Base-by-base conservation (phyloP, 2,113 vertebrate genomes). In the Potamarius usumacintae region DNA sequence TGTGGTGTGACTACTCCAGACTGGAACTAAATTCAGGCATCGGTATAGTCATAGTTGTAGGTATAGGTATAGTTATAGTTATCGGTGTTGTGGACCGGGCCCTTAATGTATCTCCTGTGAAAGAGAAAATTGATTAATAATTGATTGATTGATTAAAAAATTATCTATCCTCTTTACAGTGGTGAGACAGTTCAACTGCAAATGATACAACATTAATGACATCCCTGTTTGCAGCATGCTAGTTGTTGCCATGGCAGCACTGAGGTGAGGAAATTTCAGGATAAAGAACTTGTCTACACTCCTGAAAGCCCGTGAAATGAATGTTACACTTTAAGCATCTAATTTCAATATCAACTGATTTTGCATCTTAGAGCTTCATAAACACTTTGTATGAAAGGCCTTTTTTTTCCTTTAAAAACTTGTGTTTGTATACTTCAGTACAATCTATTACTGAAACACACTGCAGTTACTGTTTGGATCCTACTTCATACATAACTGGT, bases 271-370 rank as follows among this genome's bases (percentile, higher is more conserved):
- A 60, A 34, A 34, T 60, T 58, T 81, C 58, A 81, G 17, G 27
- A 81, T 60, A 62, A 81, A 8, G 17, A 60, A 55, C 30, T 60
- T 4, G 22, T 81, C 15, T 79, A 0, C 9, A 50, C 72, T 76
- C 72, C 42, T 76, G 72, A 50, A 50, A 50, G 18, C 7, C 34
- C 22, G 34, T 48, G 42, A 22, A 77, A 48, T 74, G 17, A 48
- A 20, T 10, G 48, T 72, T 42, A 42, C 52, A 55, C 25, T 78
- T 53, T n/a, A 27, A 78, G 27, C 14, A 80, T 80, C 53, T 58
- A 48, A 57, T 80, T 80, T 80, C 30, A 80, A 57, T 80, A 80
- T 58, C n/a, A 80, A 30, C 52, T 53, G 48, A 53, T 78, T 27
- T 78, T 1, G 3, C 12, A 6, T 79, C 53, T 27, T 80, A 20